These are phyloP conservation scores for Malacosoma neustria DNA, from an alignment of 2,888 invertebrate genomes.

Conservation along the genomic window DNA sequence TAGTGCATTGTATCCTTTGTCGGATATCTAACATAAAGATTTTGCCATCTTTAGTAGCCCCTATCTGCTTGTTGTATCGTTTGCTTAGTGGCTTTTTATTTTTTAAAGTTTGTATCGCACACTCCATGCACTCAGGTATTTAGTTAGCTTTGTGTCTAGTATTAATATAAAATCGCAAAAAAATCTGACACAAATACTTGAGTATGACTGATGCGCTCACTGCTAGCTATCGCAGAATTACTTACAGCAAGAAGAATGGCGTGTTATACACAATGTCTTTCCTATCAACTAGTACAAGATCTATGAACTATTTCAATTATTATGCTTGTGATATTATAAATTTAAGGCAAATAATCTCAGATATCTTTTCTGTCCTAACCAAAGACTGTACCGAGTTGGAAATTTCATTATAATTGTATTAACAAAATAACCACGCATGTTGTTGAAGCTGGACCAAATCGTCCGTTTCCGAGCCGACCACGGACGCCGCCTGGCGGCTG, in stretches of 20 bases:
- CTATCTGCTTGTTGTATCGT: slow-evolving; percentile 25
- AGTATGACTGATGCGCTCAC: slow-evolving; percentile 23
- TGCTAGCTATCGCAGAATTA: slow-evolving; percentile 3
- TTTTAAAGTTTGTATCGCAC: slow-evolving; percentile 14
- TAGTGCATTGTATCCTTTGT: slow-evolving; percentile 66
- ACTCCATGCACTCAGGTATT: slow-evolving; percentile 33
- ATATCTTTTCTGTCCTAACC: slow-evolving; percentile 65
- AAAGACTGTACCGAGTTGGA: slow-evolving; percentile 65
- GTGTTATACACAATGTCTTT: neutral
- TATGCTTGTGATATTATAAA: slow-evolving; percentile 71
- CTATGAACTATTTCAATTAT: slow-evolving; percentile 26
- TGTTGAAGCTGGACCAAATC: slow-evolving; percentile 69
- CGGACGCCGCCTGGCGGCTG: slow-evolving; percentile 7
- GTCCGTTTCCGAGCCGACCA: slow-evolving; percentile 25
- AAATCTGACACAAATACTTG: slow-evolving; percentile 3
- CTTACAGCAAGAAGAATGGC: no score
- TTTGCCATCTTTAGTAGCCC: slow-evolving; percentile 27
- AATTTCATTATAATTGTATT: slow-evolving; percentile 37
- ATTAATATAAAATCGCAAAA: slow-evolving; percentile 8
- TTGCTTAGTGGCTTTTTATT: slow-evolving; percentile 15
- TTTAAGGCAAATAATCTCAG: slow-evolving; percentile 53
- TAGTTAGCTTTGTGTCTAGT: slow-evolving; percentile 19
- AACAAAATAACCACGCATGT: slow-evolving; percentile 35
- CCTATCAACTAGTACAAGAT: neutral
- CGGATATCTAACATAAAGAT: slow-evolving; percentile 31